Evolutionary conservation across 1,140 invertebrate genomes (phyloP), one percentile per base, ranked within the genome.

Genomic region (Teleopsis dalmanni): DNA sequence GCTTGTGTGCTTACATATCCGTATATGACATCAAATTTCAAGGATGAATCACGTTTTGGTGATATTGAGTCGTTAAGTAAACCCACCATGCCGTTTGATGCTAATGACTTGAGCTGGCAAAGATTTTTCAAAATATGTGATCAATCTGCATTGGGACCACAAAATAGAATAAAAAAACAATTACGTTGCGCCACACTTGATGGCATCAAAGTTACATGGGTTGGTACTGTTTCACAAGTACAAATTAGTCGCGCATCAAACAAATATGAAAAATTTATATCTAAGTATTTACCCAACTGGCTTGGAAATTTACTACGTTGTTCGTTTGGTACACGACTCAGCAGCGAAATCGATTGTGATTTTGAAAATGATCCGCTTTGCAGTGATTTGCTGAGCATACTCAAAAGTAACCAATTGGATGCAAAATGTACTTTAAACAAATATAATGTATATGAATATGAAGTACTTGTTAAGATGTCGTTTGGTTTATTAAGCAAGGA

Each of bases 91-190:
- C 9, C 52, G 52, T 40, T 51, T 38, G 50, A 26, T 25, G 41
- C 14, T 58, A 0, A 33, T 6, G 34, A 31, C 11, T 47, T 76
- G 14, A 57, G 65, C 9, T 87, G 84, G 84, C 81, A 87, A 27
- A 77, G 81, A 40, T 88, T 82, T 58, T 80, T 85, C 52, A 79
- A 78, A 29, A 77, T 84, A 41, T 88, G 85, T 59, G 79, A 84
- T 51, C 74, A 80, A 51, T 79, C 82, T 14, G 76, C 82, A 2
- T 83, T 80, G 78, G 76, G 81, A 42, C 77, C 83, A 56, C 84
- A 83, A 31, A 84, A 83, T 41, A 75, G 75, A 4, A 63, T 70
- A 4, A 73, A 76, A 25, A 78, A 82, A 1, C 85, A 88, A 63
- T 70, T 83, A 0, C 78, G 79, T 37, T 89, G 86, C 56, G 73